These are phyloP conservation scores for Zhengitettix transpicula DNA, from an alignment of 2,888 invertebrate species.

Conservation along the genomic window DNA sequence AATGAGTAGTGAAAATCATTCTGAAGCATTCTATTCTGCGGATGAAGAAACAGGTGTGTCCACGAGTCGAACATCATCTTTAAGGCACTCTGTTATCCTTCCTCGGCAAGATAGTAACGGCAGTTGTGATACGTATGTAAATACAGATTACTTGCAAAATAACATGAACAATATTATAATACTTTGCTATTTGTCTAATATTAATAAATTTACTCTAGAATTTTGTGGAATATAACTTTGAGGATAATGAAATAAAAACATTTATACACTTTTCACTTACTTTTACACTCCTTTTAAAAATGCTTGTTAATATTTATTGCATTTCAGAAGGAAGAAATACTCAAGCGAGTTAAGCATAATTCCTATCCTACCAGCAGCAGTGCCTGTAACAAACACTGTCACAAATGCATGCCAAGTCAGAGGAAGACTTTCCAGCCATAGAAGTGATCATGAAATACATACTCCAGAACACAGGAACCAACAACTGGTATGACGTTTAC, in stretches of 20 bases:
- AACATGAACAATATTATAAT: no score
- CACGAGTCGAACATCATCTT: slow-evolving; percentile 17
- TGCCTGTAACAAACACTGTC: not conserved
- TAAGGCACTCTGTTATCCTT: slow-evolving; percentile 17
- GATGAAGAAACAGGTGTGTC: slow-evolving; percentile 50
- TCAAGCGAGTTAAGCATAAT: slow-evolving; percentile 40
- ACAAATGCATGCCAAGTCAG: not conserved
- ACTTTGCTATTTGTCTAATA: no score
- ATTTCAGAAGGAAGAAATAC: slow-evolving; percentile 31
- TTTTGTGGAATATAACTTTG: no score
- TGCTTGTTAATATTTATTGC: not conserved
- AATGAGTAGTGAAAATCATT: slow-evolving; percentile 77
- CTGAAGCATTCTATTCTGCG: slow-evolving; percentile 84
- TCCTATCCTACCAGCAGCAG: slow-evolving; percentile 17
- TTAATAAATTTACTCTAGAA: no score
- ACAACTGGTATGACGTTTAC: slow-evolving; percentile 10
- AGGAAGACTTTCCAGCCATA: slow-evolving; percentile 31
- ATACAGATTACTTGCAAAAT: no score
- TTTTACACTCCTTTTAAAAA: no score
- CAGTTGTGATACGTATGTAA: not conserved
- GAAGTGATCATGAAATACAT: slow-evolving; percentile 45
- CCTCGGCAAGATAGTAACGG: slow-evolving; percentile 21
- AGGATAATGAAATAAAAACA: no score
- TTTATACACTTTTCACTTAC: no score
- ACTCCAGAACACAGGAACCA: slow-evolving; percentile 38